Evolutionary conservation across 2,888 invertebrate species (phyloP).

Genomic region (Latrodectus elegans): DNA sequence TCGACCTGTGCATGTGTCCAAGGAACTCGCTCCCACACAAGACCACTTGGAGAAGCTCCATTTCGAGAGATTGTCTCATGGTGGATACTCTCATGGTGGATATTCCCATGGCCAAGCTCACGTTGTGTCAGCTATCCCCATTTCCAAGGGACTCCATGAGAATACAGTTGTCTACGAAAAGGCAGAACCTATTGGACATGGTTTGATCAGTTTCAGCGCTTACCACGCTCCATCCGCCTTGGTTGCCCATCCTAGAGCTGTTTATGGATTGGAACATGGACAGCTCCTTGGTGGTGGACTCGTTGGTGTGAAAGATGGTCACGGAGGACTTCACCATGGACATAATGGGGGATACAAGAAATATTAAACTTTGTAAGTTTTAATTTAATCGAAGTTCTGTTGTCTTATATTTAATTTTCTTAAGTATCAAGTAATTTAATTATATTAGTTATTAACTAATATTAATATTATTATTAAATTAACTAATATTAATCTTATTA

Average conservation of each 20-base stretch:
- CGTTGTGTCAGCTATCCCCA: neutral
- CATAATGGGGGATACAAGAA: slow-evolving; percentile 24
- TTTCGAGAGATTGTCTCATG: slow-evolving; percentile 11
- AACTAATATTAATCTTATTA: too few species aligned
- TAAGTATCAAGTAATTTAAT: too few species aligned
- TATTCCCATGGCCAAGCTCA: neutral
- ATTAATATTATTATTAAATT: too few species aligned
- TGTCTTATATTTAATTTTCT: too few species aligned
- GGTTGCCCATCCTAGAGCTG: slow-evolving; percentile 26
- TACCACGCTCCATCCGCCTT: slow-evolving; percentile 15
- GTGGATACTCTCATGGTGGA: neutral
- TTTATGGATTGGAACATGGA: neutral
- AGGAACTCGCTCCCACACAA: slow-evolving; percentile 37
- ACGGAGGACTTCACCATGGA: slow-evolving; percentile 11
- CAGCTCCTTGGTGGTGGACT: neutral
- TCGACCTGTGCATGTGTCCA: slow-evolving; percentile 49
- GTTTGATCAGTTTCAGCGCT: slow-evolving; percentile 24
- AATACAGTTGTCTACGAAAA: slow-evolving; percentile 28
- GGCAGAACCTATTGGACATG: slow-evolving; percentile 29
- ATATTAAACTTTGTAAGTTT: slow-evolving; percentile 2
- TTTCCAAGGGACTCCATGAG: slow-evolving; percentile 26
- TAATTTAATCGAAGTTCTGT: too few species aligned
- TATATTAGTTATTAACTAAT: too few species aligned
- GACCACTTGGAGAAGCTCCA: slow-evolving; percentile 55
- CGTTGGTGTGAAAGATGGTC: slow-evolving; percentile 6